phyloP scores from a whole-genome alignment of 23 tunicate species.

The Corella eumyota region DNA sequence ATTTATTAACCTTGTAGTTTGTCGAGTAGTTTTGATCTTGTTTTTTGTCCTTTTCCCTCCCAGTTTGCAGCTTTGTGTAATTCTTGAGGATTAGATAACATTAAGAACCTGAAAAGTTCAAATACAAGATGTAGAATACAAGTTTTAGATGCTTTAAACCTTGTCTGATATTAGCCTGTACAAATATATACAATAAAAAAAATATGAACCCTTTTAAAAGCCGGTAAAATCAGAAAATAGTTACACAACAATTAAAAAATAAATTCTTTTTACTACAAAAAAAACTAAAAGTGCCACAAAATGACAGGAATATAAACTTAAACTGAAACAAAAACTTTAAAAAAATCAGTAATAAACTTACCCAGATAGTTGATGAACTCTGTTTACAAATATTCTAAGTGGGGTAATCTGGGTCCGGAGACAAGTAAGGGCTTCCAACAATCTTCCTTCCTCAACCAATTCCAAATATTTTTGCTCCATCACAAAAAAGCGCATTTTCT shows the following conservation, averaged over 20 bases:
- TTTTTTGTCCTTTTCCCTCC: constrained; percentile 85
- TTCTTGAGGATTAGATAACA: constrained; percentile 65
- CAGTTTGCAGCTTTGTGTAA: constrained; percentile 76
- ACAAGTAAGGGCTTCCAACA: constrained; percentile 61
- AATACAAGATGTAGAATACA: neutral
- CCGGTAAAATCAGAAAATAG: too few species aligned
- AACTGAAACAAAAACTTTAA: too few species aligned
- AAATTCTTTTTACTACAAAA: too few species aligned
- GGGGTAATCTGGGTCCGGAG: constrained; percentile 73
- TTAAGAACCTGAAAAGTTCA: constrained; percentile 41
- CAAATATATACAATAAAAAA: too few species aligned
- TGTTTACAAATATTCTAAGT: constrained; percentile 25
- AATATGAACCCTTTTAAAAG: too few species aligned
- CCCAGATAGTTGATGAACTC: constrained; percentile 81
- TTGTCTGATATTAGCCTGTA: too few species aligned
- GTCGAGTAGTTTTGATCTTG: constrained; percentile 68
- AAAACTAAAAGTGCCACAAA: too few species aligned
- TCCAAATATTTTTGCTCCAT: constrained; percentile 91
- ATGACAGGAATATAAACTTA: too few species aligned
- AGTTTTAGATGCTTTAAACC: too few species aligned
- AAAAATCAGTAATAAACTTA: too few species aligned
- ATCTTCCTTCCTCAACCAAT: constrained; percentile 69
- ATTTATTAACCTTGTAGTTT: constrained; percentile 79
- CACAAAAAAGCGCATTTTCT: constrained; percentile 77
- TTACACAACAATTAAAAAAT: too few species aligned